Evolutionary conservation across 2,888 invertebrate genomes (phyloP), one percentile per base, ranked within the genome.

Genomic region (Volucella bombylans): DNA sequence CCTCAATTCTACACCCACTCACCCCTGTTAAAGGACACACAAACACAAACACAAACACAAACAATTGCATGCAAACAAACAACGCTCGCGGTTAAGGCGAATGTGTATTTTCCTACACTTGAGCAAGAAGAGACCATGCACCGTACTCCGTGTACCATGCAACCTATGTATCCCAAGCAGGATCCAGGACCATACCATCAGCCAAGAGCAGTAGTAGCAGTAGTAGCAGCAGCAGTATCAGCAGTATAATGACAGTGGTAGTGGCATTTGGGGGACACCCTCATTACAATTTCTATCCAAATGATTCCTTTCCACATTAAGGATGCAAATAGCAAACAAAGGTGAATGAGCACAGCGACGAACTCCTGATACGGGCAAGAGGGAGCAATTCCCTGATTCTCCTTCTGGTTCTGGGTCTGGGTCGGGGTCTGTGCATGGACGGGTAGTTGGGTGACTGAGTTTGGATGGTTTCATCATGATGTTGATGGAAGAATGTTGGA

Each of bases 321-420:
- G 83, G 80, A 83, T 83, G 83, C 74, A 83, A 83, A 83, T 83
- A 83, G n/a, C 80, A 80, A 83, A 83, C 83, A 83, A 83, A 83
- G 80, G 83, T 83, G 61, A 79, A 82, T 79, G 78, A 64, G 78
- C 52, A 78, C 50, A 10, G 23, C 31, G 64, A 67, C 12, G 73
- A 45, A 31, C 41, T 54, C 23, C 18, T 23, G 49, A 41, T 47
- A 55, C 3, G 23, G 50, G 31, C 31, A 31, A 31, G 18, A n/a
- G n/a, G 55, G 55, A 52, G 50, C 2, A n/a, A 10, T 50, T 15
- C 50, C 9, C 15, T 10, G 54, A n/a, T 54, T 6, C 31, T 31
- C 50, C 14, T 23, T 23, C 15, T 10, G 31, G 31, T 54, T 31
- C 31, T 31, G 31, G 31, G 31, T 31, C 31, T 31, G 31, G 31